Base-by-base conservation (phyloP, 2,888 invertebrate genomes). In the Tenthredo notha region DNA sequence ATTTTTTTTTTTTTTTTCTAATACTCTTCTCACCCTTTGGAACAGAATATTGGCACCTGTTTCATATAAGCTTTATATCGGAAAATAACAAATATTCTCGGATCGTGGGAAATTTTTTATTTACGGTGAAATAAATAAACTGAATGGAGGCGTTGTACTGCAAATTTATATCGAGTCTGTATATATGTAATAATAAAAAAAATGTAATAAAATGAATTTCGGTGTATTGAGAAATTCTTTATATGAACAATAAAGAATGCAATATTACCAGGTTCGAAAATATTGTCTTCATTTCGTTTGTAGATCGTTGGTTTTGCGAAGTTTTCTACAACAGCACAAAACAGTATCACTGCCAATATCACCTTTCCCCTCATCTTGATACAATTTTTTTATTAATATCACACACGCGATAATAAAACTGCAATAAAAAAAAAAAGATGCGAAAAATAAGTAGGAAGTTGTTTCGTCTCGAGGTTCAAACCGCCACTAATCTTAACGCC, bases 251-350 rank as follows among this genome's bases (percentile, higher is more conserved):
- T 0, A 37, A 37, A 37, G 6, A 37, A 37, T 43, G 43, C n/a
- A 12, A 43, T 29, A 83, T 90, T 87, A 92, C 92, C 92, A 87
- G 91, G 92, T 84, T 92, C 92, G 86, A 90, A 92, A 82, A 91
- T 88, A 85, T 92, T 92, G 85, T 92, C 92, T 74, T 90, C 90
- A 85, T 92, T 92, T 40, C 89, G 89, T 86, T 92, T 92, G 86
- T 92, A 92, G 85, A 92, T 92, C 70, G 90, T 92, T 18, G 92
- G 91, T 85, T 92, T 92, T 40, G 88, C 90, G 40, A 89, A 50
- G 9, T 86, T 83, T 43, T 88, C 88, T 47, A 86, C 86, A 58
- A 89, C 85, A 4, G 90, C 82, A 83, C 86, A 90, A 77, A 89
- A 43, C n/a, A 89, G 37, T 5, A 85, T 77, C 12, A 88, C 43